Evolutionary conservation across 2,888 invertebrate genomes (phyloP), one percentile per base, ranked within the genome.

Genomic region (Mimumesa dahlbomi): DNA sequence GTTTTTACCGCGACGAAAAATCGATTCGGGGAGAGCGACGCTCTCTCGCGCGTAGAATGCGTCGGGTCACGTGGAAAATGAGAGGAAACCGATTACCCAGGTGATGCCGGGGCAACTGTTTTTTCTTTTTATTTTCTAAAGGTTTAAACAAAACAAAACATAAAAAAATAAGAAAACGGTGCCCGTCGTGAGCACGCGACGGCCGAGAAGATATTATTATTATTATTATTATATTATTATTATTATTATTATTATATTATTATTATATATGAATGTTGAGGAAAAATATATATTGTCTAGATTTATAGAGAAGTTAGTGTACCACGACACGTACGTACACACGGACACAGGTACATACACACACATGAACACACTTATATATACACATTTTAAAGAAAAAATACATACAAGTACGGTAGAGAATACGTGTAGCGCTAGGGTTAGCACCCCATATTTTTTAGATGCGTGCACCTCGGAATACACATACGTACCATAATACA

Each of bases 241-340:
- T 71, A 78, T 61, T 57, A 59, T 61, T 59, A 49, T 71, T 64
- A 70, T 67, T 62, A 71, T 79, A 79, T 78, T 77, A 79, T 84
- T 80, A 83, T 85, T 80, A 85, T 82, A 82, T 84, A 81, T 82
- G 72, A 84, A 84, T 85, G 82, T 83, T 86, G 83, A 86, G 79
- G 77, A 82, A 81, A 82, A 77, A 82, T 80, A 84, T 84, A 83
- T 84, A 85, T 83, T 79, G 79, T 77, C 81, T 84, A 85, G 82
- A 83, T 85, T 83, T 86, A 79, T 84, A 84, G 81, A 71, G 57
- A 53, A 77, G 69, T 81, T 77, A 75, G 79, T 75, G 76, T 74
- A 80, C 74, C 76, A 77, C 79, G 76, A 50, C 56, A 73, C 65
- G 76, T 77, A 72, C 31, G 62, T 62, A 65, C 62, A 54, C 36